Evolutionary conservation across 1,140 invertebrate genomes (phyloP), one percentile per base, ranked within the genome.

Genomic region (Cydia amplana): DNA sequence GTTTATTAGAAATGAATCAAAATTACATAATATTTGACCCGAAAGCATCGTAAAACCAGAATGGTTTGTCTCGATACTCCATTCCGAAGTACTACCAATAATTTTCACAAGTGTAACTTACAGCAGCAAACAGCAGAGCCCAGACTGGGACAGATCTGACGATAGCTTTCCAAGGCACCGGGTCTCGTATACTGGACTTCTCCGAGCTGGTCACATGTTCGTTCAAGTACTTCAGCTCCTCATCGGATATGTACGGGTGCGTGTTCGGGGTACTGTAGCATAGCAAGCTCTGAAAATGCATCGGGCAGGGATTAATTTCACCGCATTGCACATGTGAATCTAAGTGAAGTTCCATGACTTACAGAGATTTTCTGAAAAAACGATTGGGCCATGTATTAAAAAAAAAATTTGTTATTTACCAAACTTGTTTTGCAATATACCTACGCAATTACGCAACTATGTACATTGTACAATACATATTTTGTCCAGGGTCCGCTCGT

Each of bases 201-300:
- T 95, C 95, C 12, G 91, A 87, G 64, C 89, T 90, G 6, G 90
- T 91, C 10, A 96, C 93, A 72, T 95, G 94, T 79, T 95, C 94
- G 73, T 95, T 91, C 12, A 99, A 94, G 87, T 96, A 98, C 65
- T 96, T 95, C 46, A 95, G 94, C 89, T 99, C 98, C 46, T 95
- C 93, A 14, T 96, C 95, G 23, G 95, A 96, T 82, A 99, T 99
- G 78, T 96, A 96, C 0, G 97, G 97, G 94, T 99, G 97, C 23
- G 95, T 94, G 5, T 94, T 94, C 9, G 98, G 98, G 75, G 96
- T 95, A 78, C 95, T 96, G 92, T 95, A 97, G 91, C 96, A 96
- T 3, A 97, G 85, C 9, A 96, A 75, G 60, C 89, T 88, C 94
- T 95, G 86, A 79, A 94, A 85, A 80, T 63, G 73, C 65, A 55